Base-by-base conservation (phyloP, 2,888 invertebrate species). In the Pristionchus maxplancki region DNA sequence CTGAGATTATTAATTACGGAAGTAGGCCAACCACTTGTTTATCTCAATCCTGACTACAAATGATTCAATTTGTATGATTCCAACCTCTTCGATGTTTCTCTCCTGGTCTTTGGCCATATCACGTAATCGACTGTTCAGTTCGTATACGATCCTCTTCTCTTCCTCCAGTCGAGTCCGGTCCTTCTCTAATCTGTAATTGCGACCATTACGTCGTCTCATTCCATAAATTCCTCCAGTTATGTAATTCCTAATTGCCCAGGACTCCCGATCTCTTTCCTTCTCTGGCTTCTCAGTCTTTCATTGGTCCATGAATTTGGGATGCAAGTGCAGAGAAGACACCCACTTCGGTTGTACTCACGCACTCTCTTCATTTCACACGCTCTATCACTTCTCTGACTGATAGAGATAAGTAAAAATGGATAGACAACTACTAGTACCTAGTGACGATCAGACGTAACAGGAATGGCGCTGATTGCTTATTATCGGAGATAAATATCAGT, bases 81-180 rank as follows among this genome's bases (percentile, higher is more conserved):
- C 50, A 17, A 92, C 90, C 67, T 88, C 83, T 37, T 90, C 90
- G 37, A 90, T 88, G 1, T 78, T 88, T 20, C 87, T 78, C 82
- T 93, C 91, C 24, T 94, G 93, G 11, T 91, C 90, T 48, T 91
- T 91, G 62, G 89, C 81, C 67, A 92, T 58, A 24, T 91, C 91
- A 17, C 90, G 89, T n/a, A 92, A 62, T 34, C 88, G 90, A 50
- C 89, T 58, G 37, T 93, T 91, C 62, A 94, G 74, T 74, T 93
- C 93, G 62, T 89, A 89, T 0, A 94, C 91, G 86, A 92, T 91
- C 62, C 89, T 86, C 62, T 92, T 91, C 53, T 93, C 93, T 74
- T 90, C 90, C 71, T 90, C 87, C 6, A 92, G 53, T 6, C 85
- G 86, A 15, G 53, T 64, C 24, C 84, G 20, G 20, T 92, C 92